Evolutionary conservation across 2,797 vertebrate species (phyloP).

Genomic region (Pseudomugil tenellus): DNA sequence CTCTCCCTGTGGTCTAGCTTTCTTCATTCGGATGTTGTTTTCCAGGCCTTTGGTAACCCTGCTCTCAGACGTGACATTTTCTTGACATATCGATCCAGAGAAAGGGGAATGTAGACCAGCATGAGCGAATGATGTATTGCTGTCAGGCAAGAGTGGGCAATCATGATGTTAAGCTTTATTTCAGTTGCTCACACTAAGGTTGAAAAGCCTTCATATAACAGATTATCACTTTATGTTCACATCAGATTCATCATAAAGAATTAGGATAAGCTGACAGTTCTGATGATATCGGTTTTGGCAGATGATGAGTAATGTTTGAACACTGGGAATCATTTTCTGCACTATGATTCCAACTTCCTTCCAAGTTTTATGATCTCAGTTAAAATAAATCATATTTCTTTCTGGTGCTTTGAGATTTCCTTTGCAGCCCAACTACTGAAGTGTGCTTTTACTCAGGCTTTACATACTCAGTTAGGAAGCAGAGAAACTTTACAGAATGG

Average conservation of each 20-base stretch:
- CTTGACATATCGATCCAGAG: slow-evolving; percentile 78
- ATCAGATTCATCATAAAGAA: background rate
- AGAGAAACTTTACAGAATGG: slow-evolving; percentile 64
- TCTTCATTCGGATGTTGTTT: slow-evolving; percentile 73
- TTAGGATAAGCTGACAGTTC: background rate
- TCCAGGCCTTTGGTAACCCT: slow-evolving; percentile 69
- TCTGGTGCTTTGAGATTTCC: slow-evolving; percentile 35
- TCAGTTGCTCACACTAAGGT: slow-evolving; percentile 1
- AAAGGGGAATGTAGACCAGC: slow-evolving; percentile 57
- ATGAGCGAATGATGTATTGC: slow-evolving; percentile 68
- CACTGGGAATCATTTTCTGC: slow-evolving; percentile 59
- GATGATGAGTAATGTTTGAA: slow-evolving; percentile 37
- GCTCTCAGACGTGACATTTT: slow-evolving; percentile 78
- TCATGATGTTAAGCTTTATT: slow-evolving; percentile 24
- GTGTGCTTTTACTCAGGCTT: slow-evolving; percentile 33
- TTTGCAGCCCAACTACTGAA: slow-evolving; percentile 48
- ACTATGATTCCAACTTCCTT: slow-evolving; percentile 25
- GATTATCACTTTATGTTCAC: slow-evolving; percentile 5
- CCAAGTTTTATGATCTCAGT: slow-evolving; percentile 36
- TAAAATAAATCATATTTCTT: slow-evolving; percentile 53
- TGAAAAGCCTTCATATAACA: slow-evolving; percentile 19
- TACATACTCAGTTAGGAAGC: slow-evolving; percentile 34
- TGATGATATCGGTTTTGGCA: slow-evolving; percentile 15
- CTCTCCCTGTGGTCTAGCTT: slow-evolving; percentile 47
- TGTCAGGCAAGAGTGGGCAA: slow-evolving; percentile 49